These are phyloP conservation scores for Pterocles orientalis DNA, from an alignment of 2,113 vertebrate species.

Conservation along the genomic window DNA sequence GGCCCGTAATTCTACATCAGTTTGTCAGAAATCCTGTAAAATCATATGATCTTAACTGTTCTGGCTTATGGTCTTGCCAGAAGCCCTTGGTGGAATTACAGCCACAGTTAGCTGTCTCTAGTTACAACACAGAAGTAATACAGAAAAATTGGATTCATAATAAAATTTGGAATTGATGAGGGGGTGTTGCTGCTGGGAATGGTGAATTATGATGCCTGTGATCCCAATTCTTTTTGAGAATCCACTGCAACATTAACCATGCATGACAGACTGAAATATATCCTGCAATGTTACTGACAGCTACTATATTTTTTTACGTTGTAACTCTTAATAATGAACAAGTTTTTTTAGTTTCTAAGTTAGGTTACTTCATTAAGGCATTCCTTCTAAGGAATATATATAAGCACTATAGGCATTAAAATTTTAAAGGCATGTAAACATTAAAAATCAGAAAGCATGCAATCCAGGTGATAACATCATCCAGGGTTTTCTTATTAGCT, in stretches of 20 bases:
- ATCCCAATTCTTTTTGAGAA: neutral
- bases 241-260: neutral
- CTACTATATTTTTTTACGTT: neutral
- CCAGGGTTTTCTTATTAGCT: neutral
- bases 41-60: neutral
- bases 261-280: neutral
- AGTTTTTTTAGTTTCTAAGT: neutral
- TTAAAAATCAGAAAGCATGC: neutral
- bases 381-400: neutral
- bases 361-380: neutral
- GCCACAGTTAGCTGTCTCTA: neutral
- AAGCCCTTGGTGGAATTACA: neutral
- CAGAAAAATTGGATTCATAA: neutral
- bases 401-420: neutral
- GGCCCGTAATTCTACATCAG: neutral
- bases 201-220: neutral
- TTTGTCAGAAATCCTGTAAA: neutral
- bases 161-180: neutral
- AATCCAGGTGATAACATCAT: neutral
- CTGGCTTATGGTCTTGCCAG: neutral
- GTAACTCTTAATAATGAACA: neutral
- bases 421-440: neutral
- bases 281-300: neutral
- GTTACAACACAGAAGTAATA: neutral
- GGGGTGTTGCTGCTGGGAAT: neutral